Evolutionary conservation across 1,140 invertebrate genomes (phyloP).

Genomic region (Heliconius hewitsoni): DNA sequence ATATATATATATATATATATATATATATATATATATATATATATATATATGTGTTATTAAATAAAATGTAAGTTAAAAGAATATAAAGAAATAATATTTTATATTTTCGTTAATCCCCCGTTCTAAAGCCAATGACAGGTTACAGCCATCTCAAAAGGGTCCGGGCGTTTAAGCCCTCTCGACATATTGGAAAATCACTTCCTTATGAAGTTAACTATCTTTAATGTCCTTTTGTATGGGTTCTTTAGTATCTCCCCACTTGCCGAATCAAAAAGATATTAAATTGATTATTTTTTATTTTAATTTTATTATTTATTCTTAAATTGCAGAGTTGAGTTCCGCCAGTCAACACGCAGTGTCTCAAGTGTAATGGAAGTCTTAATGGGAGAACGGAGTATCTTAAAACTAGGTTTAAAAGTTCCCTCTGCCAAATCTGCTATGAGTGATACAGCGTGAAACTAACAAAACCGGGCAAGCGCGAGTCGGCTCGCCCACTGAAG

Average conservation of each 20-base stretch:
- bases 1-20: too few species aligned
- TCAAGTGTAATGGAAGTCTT: too few species aligned
- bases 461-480: too few species aligned
- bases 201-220: constrained; percentile 38
- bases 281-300: background rate
- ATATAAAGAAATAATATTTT: constrained; percentile 3
- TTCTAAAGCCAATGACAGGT: constrained; percentile 24
- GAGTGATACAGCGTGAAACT: too few species aligned
- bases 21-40: too few species aligned
- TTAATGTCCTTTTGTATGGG: constrained; percentile 39
- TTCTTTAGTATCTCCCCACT: constrained; percentile 22
- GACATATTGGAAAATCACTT: constrained; percentile 47
- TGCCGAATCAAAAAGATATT: background rate
- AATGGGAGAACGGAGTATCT: too few species aligned
- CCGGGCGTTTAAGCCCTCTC: constrained; percentile 30
- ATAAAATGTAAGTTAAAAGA: background rate
- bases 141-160: background rate
- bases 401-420: too few species aligned
- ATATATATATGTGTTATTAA: background rate
- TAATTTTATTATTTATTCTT: too few species aligned
- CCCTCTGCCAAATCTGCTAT: too few species aligned
- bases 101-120: background rate
- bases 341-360: too few species aligned
- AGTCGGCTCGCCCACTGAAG: too few species aligned
- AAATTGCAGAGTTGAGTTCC: too few species aligned